Evolutionary conservation across 1,140 invertebrate species (phyloP).

Genomic region (Melipona quadrifasciata): DNA sequence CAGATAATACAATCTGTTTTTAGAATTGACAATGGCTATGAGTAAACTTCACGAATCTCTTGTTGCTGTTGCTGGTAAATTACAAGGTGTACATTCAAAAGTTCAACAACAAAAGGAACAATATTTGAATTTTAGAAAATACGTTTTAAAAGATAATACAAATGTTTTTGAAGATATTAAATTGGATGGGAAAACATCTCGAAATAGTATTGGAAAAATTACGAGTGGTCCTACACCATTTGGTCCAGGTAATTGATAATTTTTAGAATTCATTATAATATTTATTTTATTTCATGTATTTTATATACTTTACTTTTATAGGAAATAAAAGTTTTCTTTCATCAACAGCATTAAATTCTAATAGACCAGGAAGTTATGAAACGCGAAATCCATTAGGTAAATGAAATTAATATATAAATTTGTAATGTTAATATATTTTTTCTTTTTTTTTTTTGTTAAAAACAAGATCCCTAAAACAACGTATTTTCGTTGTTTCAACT

Average conservation of each 20-base stretch:
- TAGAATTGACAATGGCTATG: constrained; percentile 89
- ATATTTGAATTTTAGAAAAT: constrained; percentile 90
- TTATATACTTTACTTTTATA: constrained; percentile 58
- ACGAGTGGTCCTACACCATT: constrained; percentile 85
- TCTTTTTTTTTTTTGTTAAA: constrained; percentile 19
- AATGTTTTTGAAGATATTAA: constrained; percentile 88
- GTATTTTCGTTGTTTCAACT: constrained; percentile 63
- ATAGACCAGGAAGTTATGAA: constrained; percentile 73
- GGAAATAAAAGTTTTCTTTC: constrained; percentile 78
- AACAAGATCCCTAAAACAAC: constrained; percentile 50
- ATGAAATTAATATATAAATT: constrained; percentile 47
- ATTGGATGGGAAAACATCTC: constrained; percentile 70
- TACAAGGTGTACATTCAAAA: constrained; percentile 90
- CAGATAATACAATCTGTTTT: constrained; percentile 60
- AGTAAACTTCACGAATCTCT: constrained; percentile 92
- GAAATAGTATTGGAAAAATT: constrained; percentile 74
- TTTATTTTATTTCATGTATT: not conserved
- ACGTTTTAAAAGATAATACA: constrained; percentile 89
- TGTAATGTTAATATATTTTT: constrained; percentile 37
- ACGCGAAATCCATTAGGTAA: constrained; percentile 79
- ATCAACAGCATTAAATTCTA: constrained; percentile 72
- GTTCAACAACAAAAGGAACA: constrained; percentile 91
- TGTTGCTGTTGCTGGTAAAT: constrained; percentile 90
- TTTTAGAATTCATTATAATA: not conserved
- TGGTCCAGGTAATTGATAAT: constrained; percentile 75